phyloP scores from a whole-genome alignment of 2,888 invertebrate species.

The Fissipunctia ypsillon region DNA sequence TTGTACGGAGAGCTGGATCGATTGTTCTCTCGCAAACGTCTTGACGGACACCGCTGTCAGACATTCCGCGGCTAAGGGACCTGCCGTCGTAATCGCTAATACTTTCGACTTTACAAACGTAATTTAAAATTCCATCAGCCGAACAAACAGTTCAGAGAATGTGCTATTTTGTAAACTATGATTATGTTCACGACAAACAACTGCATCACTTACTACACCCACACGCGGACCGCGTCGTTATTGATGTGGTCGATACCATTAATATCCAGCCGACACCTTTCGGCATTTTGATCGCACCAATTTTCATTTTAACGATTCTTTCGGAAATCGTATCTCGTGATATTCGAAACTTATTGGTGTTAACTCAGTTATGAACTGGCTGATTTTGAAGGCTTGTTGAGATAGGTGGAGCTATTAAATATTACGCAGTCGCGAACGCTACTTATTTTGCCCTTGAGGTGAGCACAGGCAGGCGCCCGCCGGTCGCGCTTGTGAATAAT shows the following conservation, averaged over 20 bases:
- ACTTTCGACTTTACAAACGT: conserved; percentile 46
- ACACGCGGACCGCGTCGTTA: conserved; percentile 66
- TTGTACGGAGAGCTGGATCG: conserved; percentile 81
- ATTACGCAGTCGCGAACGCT: conserved; percentile 66
- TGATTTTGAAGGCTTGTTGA: conserved; percentile 30
- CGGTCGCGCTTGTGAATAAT: conserved; percentile 84
- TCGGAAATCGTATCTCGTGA: conserved; percentile 35
- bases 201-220: conserved; percentile 65
- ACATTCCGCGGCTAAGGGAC: conserved; percentile 40
- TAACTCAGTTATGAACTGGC: conserved; percentile 22
- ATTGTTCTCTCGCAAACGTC: conserved; percentile 79
- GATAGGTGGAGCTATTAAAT: conserved; percentile 49
- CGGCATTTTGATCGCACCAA: conserved; percentile 65
- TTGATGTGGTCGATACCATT: conserved; percentile 71
- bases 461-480: conserved; percentile 75
- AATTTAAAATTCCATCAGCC: conserved; percentile 44
- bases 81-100: conserved; percentile 41
- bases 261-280: conserved; percentile 71
- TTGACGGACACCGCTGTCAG: conserved; percentile 60
- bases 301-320: conserved; percentile 65
- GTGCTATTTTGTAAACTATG: conserved; percentile 51
- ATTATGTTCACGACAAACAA: conserved; percentile 66
- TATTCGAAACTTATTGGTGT: conserved; percentile 47
- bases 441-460: conserved; percentile 77
- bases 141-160: conserved; percentile 59